Conservation (phyloP, 2,797 vertebrate species). For the Phalanger gymnotis region DNA sequence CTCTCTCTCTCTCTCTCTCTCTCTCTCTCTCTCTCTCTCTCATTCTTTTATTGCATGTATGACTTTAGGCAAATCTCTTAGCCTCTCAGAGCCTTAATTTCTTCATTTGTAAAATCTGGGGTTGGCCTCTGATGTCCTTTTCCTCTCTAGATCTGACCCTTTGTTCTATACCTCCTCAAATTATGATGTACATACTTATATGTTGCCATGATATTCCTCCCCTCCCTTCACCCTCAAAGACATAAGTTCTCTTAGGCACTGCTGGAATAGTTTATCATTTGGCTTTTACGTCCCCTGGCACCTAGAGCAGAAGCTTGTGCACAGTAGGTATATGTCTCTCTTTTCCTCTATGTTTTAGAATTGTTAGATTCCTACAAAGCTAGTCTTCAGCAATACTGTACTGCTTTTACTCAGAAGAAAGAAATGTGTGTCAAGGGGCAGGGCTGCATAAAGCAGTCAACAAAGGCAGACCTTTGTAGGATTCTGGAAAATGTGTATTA, state of each 20-base stretch:
- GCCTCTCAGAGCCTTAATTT: neutral
- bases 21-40: neutral
- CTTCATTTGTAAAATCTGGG: neutral
- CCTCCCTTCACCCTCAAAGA: neutral
- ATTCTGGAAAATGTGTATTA: conserved; percentile 71
- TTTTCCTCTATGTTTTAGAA: neutral
- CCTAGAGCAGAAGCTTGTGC: neutral
- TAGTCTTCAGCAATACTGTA: neutral
- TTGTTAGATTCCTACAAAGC: neutral
- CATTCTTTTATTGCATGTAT: accelerated
- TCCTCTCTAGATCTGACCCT: neutral
- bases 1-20: neutral
- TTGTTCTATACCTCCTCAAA: neutral
- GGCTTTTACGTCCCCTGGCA: neutral
- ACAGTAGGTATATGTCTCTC: neutral
- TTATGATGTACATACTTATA: neutral
- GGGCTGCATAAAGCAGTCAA: conserved; percentile 68
- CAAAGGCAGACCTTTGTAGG: conserved; percentile 57
- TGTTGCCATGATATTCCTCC: neutral
- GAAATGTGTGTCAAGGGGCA: conserved; percentile 44
- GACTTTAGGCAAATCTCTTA: neutral
- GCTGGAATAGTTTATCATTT: neutral
- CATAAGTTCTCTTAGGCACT: neutral
- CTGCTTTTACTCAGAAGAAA: neutral
- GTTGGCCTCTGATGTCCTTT: neutral